Base-by-base conservation (phyloP, 64 coral and sea anemone species). In the Cladopsammia gracilis region DNA sequence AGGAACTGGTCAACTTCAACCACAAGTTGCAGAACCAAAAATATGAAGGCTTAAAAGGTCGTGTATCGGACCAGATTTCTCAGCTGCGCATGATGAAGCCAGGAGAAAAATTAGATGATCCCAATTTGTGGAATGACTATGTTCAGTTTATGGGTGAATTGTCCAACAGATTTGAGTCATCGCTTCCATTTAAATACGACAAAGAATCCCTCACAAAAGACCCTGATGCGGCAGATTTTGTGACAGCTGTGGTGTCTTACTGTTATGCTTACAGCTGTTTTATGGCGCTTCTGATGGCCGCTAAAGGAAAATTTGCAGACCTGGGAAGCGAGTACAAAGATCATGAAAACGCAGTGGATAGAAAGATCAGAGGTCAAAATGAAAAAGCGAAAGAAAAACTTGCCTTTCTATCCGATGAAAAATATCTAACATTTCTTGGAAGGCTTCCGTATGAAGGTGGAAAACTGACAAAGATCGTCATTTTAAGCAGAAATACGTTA, bases 391-490 rank as follows among this genome's bases (percentile, higher is more conserved):
- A 45, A 69, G 64, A 82, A 13, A 90, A 81, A 25, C 46, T 90
- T 3, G 7, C 23, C 26, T 90, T 80, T 44, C 51, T 90, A 46
- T 90, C 77, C 18, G 77, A 90, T 3, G 9, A 90, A 1, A 79
- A 52, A 26, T 73, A 18, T 72, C 15, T 90, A 4, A 90, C 89
- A 70, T 90, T 90, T 71, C 25, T 70, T 43, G 89, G 89, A 6
- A 48, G 77, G 10, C 45, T 90, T 78, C 77, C 77, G 6, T 56
- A 19, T 48, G 89, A 50, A 15, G 77, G 66, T 19, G 89, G 89
- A 69, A 90, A 90, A 79, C 48, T 90, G 1, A 90, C 49, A 58
- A 90, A 90, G 18, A 90, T 90, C 25, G n/a, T 90, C 0, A 65
- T 45, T 58, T 79, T 90, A 58, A 50, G 62, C 62, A 54, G 89